Percentiles rank a stretch among this genome's conserved stretches.
phyloP scores from a whole-genome alignment of 2,888 invertebrate genomes.

The Drosophila fungiperda region DNA sequence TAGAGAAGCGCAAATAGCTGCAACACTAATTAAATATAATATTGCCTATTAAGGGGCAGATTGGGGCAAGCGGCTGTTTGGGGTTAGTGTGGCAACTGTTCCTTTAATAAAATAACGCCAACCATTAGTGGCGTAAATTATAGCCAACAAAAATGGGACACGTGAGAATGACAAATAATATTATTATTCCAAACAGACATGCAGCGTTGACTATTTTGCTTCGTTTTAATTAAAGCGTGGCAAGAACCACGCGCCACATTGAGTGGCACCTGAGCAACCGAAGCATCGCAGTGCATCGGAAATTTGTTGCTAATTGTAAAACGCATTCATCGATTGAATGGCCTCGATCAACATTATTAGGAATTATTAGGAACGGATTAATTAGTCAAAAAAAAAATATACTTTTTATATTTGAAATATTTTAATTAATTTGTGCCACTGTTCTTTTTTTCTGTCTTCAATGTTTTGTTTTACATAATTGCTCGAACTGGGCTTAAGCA shows the following conservation, averaged over 20 bases:
- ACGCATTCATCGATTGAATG: slow-evolving; percentile 10
- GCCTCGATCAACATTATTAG: not conserved
- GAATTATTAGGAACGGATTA: no score
- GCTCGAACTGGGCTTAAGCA: no score
- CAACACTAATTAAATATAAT: slow-evolving; percentile 1
- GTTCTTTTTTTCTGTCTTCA: no score
- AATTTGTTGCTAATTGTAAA: slow-evolving; percentile 1
- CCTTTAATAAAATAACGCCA: slow-evolving; percentile 12
- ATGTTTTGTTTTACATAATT: no score
- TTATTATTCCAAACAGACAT: slow-evolving; percentile 20
- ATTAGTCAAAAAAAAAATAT: no score
- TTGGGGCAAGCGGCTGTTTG: not conserved
- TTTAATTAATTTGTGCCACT: no score
- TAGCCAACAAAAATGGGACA: slow-evolving; percentile 20
- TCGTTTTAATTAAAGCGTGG: not conserved
- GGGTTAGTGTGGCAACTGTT: not conserved
- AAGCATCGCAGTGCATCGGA: not conserved
- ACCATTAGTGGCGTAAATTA: slow-evolving; percentile 39
- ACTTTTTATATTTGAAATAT: no score
- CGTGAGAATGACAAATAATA: slow-evolving; percentile 30
- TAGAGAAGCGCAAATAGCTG: not conserved
- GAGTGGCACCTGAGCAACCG: not conserved
- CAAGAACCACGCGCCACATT: not conserved
- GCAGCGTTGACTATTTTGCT: not conserved
- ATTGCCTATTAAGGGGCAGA: slow-evolving; percentile 3